These are phyloP conservation scores for Sweltsa coloradensis DNA, from an alignment of 1,140 invertebrate species.

Conservation along the genomic window DNA sequence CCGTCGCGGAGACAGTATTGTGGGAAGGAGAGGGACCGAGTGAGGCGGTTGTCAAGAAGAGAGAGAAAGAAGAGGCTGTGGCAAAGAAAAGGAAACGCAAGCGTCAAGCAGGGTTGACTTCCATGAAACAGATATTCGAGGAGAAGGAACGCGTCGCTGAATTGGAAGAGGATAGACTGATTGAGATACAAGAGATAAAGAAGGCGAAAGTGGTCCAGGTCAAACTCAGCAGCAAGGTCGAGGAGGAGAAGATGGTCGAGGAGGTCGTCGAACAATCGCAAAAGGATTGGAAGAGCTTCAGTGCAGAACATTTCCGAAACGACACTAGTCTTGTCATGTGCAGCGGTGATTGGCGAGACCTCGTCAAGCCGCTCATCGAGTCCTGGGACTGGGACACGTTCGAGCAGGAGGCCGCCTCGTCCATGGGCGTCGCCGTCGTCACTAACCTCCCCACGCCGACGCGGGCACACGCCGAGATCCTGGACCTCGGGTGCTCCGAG, in stretches of 20 bases:
- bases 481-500: constrained; percentile 26
- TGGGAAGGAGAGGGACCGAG: constrained; percentile 50
- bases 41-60: constrained; percentile 43
- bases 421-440: constrained; percentile 27
- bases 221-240: constrained; percentile 13
- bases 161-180: constrained; percentile 16
- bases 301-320: constrained; percentile 12
- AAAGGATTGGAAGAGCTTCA: constrained; percentile 21
- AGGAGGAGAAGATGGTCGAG: constrained; percentile 26
- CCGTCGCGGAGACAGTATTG: constrained; percentile 39
- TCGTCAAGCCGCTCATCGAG: constrained; percentile 41
- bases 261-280: constrained; percentile 20
- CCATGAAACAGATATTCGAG: constrained; percentile 60
- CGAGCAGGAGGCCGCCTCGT: constrained; percentile 33
- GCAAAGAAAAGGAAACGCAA: constrained; percentile 24
- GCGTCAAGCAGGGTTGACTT: constrained; percentile 15
- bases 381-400: constrained; percentile 48
- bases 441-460: constrained; percentile 37
- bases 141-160: constrained; percentile 39
- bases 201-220: constrained; percentile 17
- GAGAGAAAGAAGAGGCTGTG: constrained; percentile 38
- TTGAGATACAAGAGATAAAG: constrained; percentile 16
- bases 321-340: constrained; percentile 22
- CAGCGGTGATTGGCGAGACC: constrained; percentile 41
- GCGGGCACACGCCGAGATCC: constrained; percentile 32